Evolutionary conservation across 2,113 vertebrate genomes (phyloP).

Genomic region (Todiramphus saurophagus): DNA sequence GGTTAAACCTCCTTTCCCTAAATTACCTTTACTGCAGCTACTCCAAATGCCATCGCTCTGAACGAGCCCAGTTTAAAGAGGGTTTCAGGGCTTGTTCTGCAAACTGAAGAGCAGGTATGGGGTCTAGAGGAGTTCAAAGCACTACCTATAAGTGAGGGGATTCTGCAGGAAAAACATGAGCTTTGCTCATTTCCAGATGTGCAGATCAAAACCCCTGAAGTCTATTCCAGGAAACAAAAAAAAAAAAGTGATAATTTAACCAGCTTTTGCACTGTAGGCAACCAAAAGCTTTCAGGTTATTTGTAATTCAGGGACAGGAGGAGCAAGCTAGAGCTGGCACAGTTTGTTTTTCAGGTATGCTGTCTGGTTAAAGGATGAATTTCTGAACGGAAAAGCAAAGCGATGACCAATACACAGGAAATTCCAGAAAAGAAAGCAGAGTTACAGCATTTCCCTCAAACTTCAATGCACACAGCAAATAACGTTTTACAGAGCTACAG

Average conservation of each 20-base stretch:
- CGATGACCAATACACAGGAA: constrained; percentile 54
- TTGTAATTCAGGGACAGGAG: neutral
- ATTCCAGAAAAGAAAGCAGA: constrained; percentile 43
- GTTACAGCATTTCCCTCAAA: constrained; percentile 24
- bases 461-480: constrained; percentile 41
- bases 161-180: neutral
- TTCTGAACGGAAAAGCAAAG: constrained; percentile 47
- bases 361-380: neutral
- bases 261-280: neutral
- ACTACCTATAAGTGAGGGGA: neutral
- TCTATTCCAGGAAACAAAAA: neutral
- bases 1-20: neutral
- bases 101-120: neutral
- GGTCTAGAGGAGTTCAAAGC: neutral
- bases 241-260: neutral
- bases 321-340: neutral
- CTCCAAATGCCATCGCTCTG: neutral
- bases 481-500: constrained; percentile 44
- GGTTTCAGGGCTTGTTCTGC: neutral
- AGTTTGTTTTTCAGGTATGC: constrained; percentile 49
- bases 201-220: neutral
- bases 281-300: neutral
- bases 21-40: neutral
- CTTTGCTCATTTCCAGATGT: constrained; percentile 36
- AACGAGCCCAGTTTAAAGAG: neutral